These are phyloP conservation scores for Heloderma charlesbogerti DNA, from an alignment of 2,113 vertebrate genomes.

Conservation along the genomic window DNA sequence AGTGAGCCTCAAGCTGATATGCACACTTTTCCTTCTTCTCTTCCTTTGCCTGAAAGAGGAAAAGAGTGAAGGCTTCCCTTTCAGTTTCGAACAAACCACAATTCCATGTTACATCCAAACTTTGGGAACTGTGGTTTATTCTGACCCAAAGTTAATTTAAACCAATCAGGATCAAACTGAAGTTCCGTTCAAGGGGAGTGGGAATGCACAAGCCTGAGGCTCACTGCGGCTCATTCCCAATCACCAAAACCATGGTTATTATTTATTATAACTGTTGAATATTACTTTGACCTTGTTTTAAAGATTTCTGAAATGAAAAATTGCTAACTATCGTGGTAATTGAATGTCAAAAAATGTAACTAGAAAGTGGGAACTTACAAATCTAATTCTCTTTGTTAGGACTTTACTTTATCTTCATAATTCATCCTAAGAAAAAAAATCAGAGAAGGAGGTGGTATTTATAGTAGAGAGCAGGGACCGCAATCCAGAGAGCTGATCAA, in stretches of 20 bases:
- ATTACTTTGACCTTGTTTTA: neutral
- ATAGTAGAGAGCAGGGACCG: neutral
- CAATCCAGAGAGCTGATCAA: neutral
- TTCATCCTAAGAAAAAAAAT: neutral
- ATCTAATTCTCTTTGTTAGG: neutral
- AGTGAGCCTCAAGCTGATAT: neutral
- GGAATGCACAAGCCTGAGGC: neutral
- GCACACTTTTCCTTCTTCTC: neutral
- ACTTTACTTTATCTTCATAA: neutral
- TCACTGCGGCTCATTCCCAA: neutral
- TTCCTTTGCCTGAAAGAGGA: neutral
- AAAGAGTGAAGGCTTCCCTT: neutral
- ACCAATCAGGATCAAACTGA: neutral
- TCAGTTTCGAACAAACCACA: neutral
- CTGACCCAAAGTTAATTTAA: neutral
- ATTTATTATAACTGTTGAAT: neutral
- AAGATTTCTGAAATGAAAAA: neutral
- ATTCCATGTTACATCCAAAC: neutral
- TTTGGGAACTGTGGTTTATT: neutral
- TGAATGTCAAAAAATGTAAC: neutral
- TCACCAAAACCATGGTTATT: neutral
- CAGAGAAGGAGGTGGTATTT: neutral
- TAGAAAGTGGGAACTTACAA: neutral
- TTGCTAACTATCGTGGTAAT: too few relatives aligned
- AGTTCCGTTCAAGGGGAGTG: neutral